Percentiles rank a stretch among this genome's conserved stretches.
These are phyloP conservation scores for Hymenopus coronatus DNA, from an alignment of 2,888 invertebrate species.

Conservation along the genomic window DNA sequence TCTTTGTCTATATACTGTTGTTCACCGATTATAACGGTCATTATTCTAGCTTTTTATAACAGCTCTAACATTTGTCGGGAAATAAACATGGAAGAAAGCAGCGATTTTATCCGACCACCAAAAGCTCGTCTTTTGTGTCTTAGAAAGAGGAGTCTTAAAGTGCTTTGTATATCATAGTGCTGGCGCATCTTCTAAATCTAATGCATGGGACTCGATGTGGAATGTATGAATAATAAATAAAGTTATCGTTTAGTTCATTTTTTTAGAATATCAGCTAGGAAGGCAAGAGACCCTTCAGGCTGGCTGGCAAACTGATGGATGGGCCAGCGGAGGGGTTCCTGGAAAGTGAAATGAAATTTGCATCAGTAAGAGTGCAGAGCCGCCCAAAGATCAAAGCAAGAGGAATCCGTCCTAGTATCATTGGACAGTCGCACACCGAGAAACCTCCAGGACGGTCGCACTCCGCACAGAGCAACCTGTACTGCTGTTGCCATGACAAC, in stretches of 20 bases:
- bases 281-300: not conserved
- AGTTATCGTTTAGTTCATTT: slow-evolving; percentile 63
- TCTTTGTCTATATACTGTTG: no score
- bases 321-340: slow-evolving; percentile 42
- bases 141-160: slow-evolving; percentile 25
- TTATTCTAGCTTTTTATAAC: not conserved
- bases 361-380: slow-evolving; percentile 52
- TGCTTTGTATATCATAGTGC: slow-evolving; percentile 29
- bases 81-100: not conserved
- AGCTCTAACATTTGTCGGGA: not conserved
- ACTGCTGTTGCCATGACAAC: no score
- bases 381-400: slow-evolving; percentile 50
- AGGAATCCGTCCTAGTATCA: not conserved
- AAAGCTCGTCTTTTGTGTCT: not conserved
- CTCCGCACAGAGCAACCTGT: not conserved
- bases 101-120: slow-evolving; percentile 18
- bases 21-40: no score
- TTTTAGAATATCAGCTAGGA: slow-evolving; percentile 34
- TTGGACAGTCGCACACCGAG: not conserved
- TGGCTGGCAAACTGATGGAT: slow-evolving; percentile 4
- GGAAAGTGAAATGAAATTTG: slow-evolving; percentile 53
- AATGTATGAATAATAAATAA: slow-evolving; percentile 59
- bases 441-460: not conserved
- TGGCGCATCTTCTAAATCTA: slow-evolving; percentile 32
- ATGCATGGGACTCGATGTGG: slow-evolving; percentile 17